phyloP scores from a whole-genome alignment of 2,113 vertebrate species.

The Hydrolagus affinis region DNA sequence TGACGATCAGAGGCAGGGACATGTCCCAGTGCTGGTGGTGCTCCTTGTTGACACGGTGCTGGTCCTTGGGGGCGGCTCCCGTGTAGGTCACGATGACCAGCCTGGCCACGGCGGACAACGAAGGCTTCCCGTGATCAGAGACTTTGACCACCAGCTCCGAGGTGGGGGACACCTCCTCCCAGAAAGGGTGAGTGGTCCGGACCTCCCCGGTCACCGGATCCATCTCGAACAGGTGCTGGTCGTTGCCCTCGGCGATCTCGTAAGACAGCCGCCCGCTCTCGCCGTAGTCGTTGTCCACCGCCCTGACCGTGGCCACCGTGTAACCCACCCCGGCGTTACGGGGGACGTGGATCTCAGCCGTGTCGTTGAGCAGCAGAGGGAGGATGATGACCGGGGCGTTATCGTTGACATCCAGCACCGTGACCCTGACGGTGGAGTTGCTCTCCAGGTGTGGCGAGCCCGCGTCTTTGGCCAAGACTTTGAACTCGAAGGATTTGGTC shows the following conservation, averaged over 20 bases:
- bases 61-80: conserved; percentile 77
- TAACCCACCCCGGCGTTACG: conserved; percentile 90
- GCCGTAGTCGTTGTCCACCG: conserved; percentile 89
- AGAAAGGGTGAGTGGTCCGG: conserved; percentile 82
- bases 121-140: conserved; percentile 90
- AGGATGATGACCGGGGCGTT: conserved; percentile 90
- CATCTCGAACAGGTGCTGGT: conserved; percentile 91
- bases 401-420: conserved; percentile 89
- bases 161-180: conserved; percentile 84
- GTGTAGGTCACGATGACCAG: conserved; percentile 86
- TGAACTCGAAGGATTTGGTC: conserved; percentile 95
- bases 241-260: conserved; percentile 91
- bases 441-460: conserved; percentile 90
- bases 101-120: conserved; percentile 81
- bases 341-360: conserved; percentile 89
- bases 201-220: conserved; percentile 86
- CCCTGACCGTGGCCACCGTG: conserved; percentile 82
- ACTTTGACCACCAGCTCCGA: conserved; percentile 92
- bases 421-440: conserved; percentile 85
- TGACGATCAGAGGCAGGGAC: conserved; percentile 91
- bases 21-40: conserved; percentile 92
- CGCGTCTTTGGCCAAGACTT: conserved; percentile 86
- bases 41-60: conserved; percentile 69
- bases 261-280: conserved; percentile 93
- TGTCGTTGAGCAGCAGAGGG: conserved; percentile 86